Evolutionary conservation across 35 echinoderm and acorn worm species (phyloP), one percentile per base, ranked within the genome.

Genomic region (Diadema setosum): DNA sequence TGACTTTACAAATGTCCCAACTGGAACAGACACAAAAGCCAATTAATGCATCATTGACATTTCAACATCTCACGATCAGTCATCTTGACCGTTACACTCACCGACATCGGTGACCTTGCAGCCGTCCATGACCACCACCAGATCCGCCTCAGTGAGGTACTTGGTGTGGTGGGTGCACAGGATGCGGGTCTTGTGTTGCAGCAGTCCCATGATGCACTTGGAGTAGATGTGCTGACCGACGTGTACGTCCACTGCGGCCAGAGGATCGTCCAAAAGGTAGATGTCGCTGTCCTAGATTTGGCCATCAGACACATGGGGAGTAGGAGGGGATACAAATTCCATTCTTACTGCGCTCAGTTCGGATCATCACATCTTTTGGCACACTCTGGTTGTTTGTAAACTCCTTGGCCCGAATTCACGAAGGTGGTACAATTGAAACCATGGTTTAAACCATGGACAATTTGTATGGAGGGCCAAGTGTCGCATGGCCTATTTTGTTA

Each of bases 131-230:
- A 91, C 89, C 0, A 91, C 42, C 11, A 91, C 27, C 21, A 50
- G 18, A 45, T 91, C 89, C 16, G 89, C 89, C 5, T 65, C 81
- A 20, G 46, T 42, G 25, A 91, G 81, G 63, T 70, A 91, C 39
- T 85, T 86, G 52, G 89, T 91, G 45, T 91, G 89, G 41, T 91
- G 89, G 16, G 89, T 91, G 82, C 89, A 91, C 37, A 91, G 63
- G 42, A 91, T 75, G n/a, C 89, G 44, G 39, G 89, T 91, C 89
- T 91, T 91, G 89, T 91, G 46, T 27, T 29, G 31, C 25, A 91
- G 42, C 40, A 91, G 20, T 73, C 89, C 89, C 89, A 91, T 91
- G 82, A 91, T 91, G 89, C 89, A 91, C 63, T 75, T 60, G 65
- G 89, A 84, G 32, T 85, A 91, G 60, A 91, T 69, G 39, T 91